Evolutionary conservation across 1,140 invertebrate genomes (phyloP), one percentile per base, ranked within the genome.

Genomic region (Pseudomyrmex flavicornis): DNA sequence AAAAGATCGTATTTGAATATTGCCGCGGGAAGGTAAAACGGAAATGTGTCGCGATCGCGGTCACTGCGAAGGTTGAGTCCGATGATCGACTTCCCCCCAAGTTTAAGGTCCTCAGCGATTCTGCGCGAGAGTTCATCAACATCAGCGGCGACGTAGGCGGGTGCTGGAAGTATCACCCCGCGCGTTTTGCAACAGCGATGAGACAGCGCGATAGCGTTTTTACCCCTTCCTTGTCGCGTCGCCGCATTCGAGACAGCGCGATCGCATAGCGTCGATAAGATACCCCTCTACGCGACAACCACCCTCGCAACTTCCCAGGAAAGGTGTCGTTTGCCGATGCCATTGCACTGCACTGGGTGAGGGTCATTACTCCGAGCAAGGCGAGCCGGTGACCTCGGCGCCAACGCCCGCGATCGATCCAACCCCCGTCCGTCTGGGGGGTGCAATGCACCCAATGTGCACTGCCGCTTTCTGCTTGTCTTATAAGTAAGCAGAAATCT

Each of bases 331-430:
- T 88, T 82, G 83, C 79, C 92, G 91, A 92, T 94, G 93, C 93
- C 93, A 93, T 94, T 94, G 93, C 93, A 93, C 93, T 94, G 93
- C 93, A 94, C 93, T 94, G 93, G 93, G 93, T 94, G 93, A 94
- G 93, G 93, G 93, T 94, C 93, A 94, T 94, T 94, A 94, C 93
- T 94, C 93, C 92, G 92, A 93, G 91, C 90, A 92, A 92, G 91
- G 91, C 92, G 91, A 93, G 93, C 92, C 93, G 92, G 93, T 94
- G 93, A 94, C 93, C 93, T 94, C 93, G 91, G 92, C 93, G 93
- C 93, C 93, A 93, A 94, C 93, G 93, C 93, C 93, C 93, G 92
- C 88, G 91, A 94, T 94, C 93, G 93, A 94, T 94, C 93, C 93
- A 89, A 91, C 90, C 90, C 90, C 91, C 89, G 86, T 87, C 82